Percentiles rank a stretch among this genome's conserved stretches.
phyloP scores from a whole-genome alignment of 2,888 invertebrate species.

The Eueremaeus valkanovi region DNA sequence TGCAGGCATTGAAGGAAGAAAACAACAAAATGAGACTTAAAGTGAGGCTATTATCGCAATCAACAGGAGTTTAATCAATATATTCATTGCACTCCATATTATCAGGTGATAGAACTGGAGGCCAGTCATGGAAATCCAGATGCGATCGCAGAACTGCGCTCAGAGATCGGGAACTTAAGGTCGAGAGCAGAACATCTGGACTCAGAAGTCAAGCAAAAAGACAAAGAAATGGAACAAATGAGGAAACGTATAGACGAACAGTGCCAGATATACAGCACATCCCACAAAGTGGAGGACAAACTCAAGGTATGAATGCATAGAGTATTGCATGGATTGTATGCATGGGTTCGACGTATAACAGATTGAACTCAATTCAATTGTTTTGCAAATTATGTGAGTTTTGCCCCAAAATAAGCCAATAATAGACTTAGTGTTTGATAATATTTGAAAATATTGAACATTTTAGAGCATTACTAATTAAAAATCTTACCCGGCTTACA shows the following conservation, averaged over 20 bases:
- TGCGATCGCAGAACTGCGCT: constrained; percentile 70
- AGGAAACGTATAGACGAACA: constrained; percentile 43
- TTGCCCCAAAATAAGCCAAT: no score
- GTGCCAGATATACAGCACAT: constrained; percentile 43
- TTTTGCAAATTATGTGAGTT: no score
- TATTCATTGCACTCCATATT: background rate
- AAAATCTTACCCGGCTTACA: no score
- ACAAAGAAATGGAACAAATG: constrained; percentile 61
- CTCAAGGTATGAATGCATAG: constrained; percentile 46
- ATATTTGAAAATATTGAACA: no score
- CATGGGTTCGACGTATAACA: no score
- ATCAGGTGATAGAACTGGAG: constrained; percentile 64
- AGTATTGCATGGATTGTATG: background rate
- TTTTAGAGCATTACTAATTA: no score
- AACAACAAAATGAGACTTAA: constrained; percentile 52
- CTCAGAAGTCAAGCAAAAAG: constrained; percentile 73
- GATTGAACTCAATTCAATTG: no score
- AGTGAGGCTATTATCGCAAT: constrained; percentile 39
- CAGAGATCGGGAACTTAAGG: constrained; percentile 67
- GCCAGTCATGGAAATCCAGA: constrained; percentile 66
- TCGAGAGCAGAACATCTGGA: constrained; percentile 77
- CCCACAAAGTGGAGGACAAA: constrained; percentile 48
- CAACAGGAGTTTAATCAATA: background rate
- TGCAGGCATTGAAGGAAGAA: constrained; percentile 63
- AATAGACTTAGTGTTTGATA: no score